phyloP scores from a whole-genome alignment of 2,888 invertebrate species.

The Sclerodermus sp. region DNA sequence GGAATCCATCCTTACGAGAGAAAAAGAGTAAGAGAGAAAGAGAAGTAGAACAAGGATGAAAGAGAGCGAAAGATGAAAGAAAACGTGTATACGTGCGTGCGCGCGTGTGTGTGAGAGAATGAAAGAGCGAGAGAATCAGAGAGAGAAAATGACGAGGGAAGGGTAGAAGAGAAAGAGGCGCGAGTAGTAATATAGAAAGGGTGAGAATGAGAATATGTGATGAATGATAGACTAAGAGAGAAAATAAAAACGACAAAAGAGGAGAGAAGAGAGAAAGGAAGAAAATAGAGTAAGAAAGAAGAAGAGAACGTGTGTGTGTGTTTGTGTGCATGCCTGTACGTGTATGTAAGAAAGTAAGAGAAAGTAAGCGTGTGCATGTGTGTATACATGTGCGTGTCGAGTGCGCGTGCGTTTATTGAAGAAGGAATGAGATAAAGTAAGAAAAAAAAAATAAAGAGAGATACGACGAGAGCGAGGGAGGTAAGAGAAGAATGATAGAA shows the following conservation, averaged over 20 bases:
- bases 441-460: no score
- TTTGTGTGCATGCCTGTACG: neutral
- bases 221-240: constrained; percentile 18
- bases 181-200: constrained; percentile 14
- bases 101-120: no score
- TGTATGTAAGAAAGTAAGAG: constrained; percentile 1
- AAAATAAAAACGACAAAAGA: constrained; percentile 13
- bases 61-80: constrained; percentile 15
- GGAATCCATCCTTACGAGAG: constrained; percentile 30
- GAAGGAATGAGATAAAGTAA: no score
- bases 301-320: constrained; percentile 16
- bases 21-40: constrained; percentile 12
- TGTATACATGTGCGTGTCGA: constrained; percentile 1
- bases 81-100: no score
- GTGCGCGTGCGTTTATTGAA: constrained; percentile 6
- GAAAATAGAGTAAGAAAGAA: constrained; percentile 16
- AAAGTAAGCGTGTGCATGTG: neutral
- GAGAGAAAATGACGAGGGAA: no score
- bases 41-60: no score
- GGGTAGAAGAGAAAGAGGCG: no score
- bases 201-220: constrained; percentile 14
- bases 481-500: no score
- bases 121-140: constrained; percentile 16
- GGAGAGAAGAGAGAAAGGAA: constrained; percentile 11
- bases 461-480: no score